phyloP scores from a whole-genome alignment of 2,888 invertebrate genomes.

The Polydrusus pterygomalis region DNA sequence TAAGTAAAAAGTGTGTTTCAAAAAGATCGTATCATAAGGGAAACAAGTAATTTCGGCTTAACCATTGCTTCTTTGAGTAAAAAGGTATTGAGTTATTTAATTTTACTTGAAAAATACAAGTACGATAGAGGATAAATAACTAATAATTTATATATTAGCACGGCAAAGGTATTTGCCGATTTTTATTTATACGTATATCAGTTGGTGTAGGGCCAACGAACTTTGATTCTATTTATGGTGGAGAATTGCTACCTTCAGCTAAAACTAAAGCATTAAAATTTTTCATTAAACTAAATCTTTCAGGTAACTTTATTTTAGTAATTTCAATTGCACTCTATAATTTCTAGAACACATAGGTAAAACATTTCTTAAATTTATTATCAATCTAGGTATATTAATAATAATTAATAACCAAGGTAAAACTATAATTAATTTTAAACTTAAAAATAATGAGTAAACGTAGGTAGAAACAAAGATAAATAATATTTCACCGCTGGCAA shows the following conservation, averaged over 20 bases:
- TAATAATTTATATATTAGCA: too few species aligned
- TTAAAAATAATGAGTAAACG: background rate
- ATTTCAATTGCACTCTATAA: background rate
- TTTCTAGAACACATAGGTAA: background rate
- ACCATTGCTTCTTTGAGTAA: too few species aligned
- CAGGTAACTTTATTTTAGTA: conserved; percentile 10
- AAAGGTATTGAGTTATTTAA: too few species aligned
- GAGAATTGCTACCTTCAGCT: background rate
- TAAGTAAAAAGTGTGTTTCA: too few species aligned
- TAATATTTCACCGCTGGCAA: conserved; percentile 11
- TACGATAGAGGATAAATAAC: too few species aligned
- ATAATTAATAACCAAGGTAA: background rate
- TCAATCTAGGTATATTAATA: background rate
- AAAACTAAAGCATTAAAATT: too few species aligned
- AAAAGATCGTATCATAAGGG: too few species aligned
- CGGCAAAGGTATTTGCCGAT: too few species aligned
- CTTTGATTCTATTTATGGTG: background rate
- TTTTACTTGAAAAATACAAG: too few species aligned
- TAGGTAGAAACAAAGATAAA: background rate
- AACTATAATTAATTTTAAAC: background rate
- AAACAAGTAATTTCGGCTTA: too few species aligned
- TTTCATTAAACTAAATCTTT: background rate
- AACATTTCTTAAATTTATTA: background rate
- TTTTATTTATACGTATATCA: too few species aligned
- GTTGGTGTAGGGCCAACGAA: too few species aligned